Percentiles rank a stretch among this genome's conserved stretches.
Evolutionary conservation across 2,797 vertebrate genomes (phyloP).

Genomic region (Xyrichtys novacula): DNA sequence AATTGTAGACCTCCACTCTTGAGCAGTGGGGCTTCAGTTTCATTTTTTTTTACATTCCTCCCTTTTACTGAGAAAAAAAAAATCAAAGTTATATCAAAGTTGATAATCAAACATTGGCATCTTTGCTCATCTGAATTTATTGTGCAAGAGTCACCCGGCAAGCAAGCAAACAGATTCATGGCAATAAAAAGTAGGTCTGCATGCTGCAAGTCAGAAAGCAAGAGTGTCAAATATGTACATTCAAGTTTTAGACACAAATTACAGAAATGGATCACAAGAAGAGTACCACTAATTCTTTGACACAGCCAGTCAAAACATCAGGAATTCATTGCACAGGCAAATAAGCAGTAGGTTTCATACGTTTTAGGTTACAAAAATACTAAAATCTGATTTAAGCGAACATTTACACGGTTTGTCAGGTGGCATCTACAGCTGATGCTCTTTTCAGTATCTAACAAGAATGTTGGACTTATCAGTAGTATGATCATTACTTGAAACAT

Average conservation of each 20-base stretch:
- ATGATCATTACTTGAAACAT: conserved; percentile 42
- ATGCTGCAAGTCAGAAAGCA: conserved; percentile 77
- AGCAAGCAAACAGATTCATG: conserved; percentile 76
- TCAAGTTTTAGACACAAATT: conserved; percentile 82
- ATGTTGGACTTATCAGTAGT: conserved; percentile 63
- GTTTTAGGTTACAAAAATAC: conserved; percentile 77
- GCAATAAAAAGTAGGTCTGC: conserved; percentile 67
- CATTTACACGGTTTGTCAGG: conserved; percentile 74
- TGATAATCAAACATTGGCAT: conserved; percentile 12
- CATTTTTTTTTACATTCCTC: background rate
- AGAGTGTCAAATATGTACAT: conserved; percentile 81
- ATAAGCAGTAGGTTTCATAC: conserved; percentile 49
- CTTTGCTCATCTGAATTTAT: conserved; percentile 76
- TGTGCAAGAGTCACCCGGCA: conserved; percentile 73
- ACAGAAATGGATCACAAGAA: conserved; percentile 59
- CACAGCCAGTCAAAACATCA: conserved; percentile 55
- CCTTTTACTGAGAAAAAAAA: background rate
- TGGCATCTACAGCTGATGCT: conserved; percentile 64
- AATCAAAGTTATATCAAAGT: background rate
- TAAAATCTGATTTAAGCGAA: conserved; percentile 68
- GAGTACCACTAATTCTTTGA: conserved; percentile 68
- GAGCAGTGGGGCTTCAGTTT: background rate
- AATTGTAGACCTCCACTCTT: too few relatives aligned
- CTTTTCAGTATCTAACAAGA: conserved; percentile 62
- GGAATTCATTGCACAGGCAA: conserved; percentile 74